Percentiles rank a stretch among this genome's conserved stretches.
These are phyloP conservation scores for Aleiodes alternator DNA, from an alignment of 2,888 invertebrate species.

Conservation along the genomic window DNA sequence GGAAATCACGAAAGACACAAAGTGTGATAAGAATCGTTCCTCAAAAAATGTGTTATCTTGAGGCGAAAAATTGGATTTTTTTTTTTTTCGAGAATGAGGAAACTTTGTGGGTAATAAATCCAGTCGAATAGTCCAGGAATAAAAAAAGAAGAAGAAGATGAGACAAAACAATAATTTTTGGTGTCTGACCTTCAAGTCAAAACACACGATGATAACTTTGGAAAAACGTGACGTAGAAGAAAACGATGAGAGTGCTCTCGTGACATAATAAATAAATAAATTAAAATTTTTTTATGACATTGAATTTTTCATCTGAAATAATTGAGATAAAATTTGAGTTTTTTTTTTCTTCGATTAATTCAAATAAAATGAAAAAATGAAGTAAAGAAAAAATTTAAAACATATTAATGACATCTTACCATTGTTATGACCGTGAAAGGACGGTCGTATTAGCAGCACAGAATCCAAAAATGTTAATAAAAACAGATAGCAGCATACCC, in stretches of 20 bases:
- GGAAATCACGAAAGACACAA: neutral
- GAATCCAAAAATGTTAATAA: slow-evolving; percentile 82
- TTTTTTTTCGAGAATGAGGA: too few relatives aligned
- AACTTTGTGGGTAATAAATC: too few relatives aligned
- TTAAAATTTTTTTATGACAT: too few relatives aligned
- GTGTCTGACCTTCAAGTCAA: neutral
- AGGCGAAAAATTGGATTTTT: slow-evolving; percentile 9
- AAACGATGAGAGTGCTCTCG: slow-evolving; percentile 1
- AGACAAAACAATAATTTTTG: too few relatives aligned
- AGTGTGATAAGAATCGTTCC: too few relatives aligned
- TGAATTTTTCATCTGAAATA: neutral
- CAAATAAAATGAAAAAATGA: slow-evolving; percentile 9
- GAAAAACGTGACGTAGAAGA: slow-evolving; percentile 37
- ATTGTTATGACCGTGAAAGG: slow-evolving; percentile 85
- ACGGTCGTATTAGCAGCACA: slow-evolving; percentile 82
- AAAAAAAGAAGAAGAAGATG: slow-evolving; percentile 3
- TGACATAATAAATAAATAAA: slow-evolving; percentile 15
- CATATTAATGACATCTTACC: slow-evolving; percentile 77
- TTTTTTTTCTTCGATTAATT: neutral
- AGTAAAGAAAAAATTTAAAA: neutral
- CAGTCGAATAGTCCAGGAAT: neutral
- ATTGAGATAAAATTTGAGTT: neutral
- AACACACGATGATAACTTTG: neutral
- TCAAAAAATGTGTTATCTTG: neutral
- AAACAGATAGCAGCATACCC: slow-evolving; percentile 82